phyloP scores from a whole-genome alignment of 2,113 vertebrate genomes.

The Cephalopholis sonnerati region DNA sequence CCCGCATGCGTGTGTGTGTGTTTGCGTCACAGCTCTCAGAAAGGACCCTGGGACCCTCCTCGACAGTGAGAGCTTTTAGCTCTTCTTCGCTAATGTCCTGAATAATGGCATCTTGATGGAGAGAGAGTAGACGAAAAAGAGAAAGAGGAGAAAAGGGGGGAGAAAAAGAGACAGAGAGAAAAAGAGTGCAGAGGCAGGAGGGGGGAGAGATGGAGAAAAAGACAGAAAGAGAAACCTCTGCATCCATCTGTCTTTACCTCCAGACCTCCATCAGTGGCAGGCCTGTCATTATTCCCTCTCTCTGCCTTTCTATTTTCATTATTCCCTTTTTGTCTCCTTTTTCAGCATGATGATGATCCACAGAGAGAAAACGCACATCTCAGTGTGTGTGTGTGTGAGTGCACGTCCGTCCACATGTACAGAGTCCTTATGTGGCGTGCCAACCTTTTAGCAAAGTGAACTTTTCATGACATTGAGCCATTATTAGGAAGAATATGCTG shows the following conservation, averaged over 20 bases:
- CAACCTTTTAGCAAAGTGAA: conserved; percentile 54
- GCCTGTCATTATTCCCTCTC: conserved; percentile 72
- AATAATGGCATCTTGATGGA: conserved; percentile 88
- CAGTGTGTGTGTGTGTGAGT: not conserved
- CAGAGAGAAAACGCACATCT: conserved; percentile 42
- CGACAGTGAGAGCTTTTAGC: conserved; percentile 88
- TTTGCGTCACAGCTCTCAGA: conserved; percentile 72
- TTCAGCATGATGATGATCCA: conserved; percentile 51
- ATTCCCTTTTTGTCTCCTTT: conserved; percentile 67
- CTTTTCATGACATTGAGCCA: conserved; percentile 38
- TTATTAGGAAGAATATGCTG: conserved; percentile 25
- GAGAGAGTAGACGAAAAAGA: conserved; percentile 56
- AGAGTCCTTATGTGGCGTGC: conserved; percentile 14
- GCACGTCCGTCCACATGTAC: not conserved
- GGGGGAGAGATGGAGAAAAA: conserved; percentile 14
- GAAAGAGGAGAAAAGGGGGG: conserved; percentile 27
- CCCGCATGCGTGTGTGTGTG: conserved; percentile 34
- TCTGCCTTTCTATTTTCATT: conserved; percentile 74
- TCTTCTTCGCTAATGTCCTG: conserved; percentile 87
- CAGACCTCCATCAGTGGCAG: conserved; percentile 66
- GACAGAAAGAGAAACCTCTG: conserved; percentile 59
- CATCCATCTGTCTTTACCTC: conserved; percentile 69
- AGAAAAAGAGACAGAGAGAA: conserved; percentile 25
- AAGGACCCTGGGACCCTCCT: conserved; percentile 86
- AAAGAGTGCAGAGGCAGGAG: not conserved